These are phyloP conservation scores for Sparidentex hasta DNA, from an alignment of 2,797 vertebrate species.

Conservation along the genomic window DNA sequence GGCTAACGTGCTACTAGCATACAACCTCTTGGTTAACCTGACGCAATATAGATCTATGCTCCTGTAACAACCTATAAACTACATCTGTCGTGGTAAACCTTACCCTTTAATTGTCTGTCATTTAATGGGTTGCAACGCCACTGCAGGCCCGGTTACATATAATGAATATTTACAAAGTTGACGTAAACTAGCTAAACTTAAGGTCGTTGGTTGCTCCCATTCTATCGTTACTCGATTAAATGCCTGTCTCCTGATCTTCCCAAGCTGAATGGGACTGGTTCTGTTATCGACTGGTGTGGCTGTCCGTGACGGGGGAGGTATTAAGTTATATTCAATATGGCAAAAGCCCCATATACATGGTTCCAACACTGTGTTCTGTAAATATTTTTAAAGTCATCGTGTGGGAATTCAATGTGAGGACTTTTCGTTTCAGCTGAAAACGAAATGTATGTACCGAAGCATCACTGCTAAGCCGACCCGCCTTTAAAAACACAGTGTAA, in stretches of 20 bases:
- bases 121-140: neutral
- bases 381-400: fast-evolving
- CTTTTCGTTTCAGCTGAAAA: fast-evolving
- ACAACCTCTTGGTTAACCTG: constrained; percentile 28
- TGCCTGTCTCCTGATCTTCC: constrained; percentile 38
- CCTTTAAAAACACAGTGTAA: constrained; percentile 17
- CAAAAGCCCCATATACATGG: neutral
- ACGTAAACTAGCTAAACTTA: constrained; percentile 18
- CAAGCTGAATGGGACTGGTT: constrained; percentile 25
- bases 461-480: fast-evolving
- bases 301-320: constrained; percentile 52
- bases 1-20: constrained; percentile 40
- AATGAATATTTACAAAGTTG: neutral
- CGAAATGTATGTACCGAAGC: fast-evolving
- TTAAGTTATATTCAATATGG: constrained; percentile 68
- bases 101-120: constrained; percentile 11
- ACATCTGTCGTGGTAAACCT: neutral
- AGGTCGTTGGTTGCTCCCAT: constrained; percentile 60
- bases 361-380: fast-evolving
- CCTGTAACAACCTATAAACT: constrained; percentile 34
- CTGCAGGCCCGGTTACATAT: neutral
- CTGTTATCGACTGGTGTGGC: constrained; percentile 72
- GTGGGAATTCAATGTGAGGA: fast-evolving
- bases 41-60: constrained; percentile 47
- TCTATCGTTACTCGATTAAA: constrained; percentile 69